Percentiles rank a stretch among this genome's conserved stretches.
phyloP scores from a whole-genome alignment of 2,888 invertebrate genomes.

The Sepiola atlantica region DNA sequence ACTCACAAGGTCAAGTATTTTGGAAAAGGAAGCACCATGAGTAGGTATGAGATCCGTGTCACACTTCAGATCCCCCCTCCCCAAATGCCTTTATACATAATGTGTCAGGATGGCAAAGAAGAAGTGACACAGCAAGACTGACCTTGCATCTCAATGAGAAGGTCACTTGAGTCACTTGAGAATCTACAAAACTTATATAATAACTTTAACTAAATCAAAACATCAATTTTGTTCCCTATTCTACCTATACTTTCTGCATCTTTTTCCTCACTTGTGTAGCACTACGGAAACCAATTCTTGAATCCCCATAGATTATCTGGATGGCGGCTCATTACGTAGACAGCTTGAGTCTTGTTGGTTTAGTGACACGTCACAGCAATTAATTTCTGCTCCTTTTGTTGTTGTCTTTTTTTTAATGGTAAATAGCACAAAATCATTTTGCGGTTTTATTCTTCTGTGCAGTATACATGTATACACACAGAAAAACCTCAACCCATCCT shows the following conservation, averaged over 20 bases:
- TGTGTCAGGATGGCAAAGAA: background rate
- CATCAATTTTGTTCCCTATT: background rate
- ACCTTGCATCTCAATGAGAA: background rate
- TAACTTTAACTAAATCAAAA: background rate
- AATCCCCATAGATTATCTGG: too few relatives aligned
- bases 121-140: background rate
- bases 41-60: background rate
- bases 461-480: too few relatives aligned
- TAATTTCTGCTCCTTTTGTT: too few relatives aligned
- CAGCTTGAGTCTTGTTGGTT: too few relatives aligned
- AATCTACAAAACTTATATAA: background rate
- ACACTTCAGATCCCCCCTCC: background rate
- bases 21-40: background rate
- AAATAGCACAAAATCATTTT: too few relatives aligned
- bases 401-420: too few relatives aligned
- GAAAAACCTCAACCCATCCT: too few relatives aligned
- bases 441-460: too few relatives aligned
- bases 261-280: background rate
- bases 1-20: background rate
- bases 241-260: background rate
- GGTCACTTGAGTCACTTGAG: background rate
- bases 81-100: background rate
- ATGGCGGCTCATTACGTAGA: too few relatives aligned
- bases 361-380: too few relatives aligned
- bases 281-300: background rate